Conservation (phyloP, 30 jellyfish, hydroid and myxozoan species). For the Phacellophora camtschatica region DNA sequence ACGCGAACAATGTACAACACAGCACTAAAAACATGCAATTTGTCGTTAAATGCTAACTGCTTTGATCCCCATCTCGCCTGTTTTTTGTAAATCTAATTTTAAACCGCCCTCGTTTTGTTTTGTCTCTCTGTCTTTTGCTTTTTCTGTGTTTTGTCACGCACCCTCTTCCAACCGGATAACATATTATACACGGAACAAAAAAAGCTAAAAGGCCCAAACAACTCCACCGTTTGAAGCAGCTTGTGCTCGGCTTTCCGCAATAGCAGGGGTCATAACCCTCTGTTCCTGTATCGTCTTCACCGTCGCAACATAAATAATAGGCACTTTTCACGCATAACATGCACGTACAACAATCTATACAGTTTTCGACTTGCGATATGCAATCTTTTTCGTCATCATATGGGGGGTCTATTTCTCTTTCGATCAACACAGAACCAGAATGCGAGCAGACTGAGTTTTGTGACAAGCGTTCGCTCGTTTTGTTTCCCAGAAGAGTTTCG, state of each 20-base stretch:
- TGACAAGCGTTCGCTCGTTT: background rate
- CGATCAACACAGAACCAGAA: conserved; percentile 17
- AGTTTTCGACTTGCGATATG: background rate
- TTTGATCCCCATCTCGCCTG: background rate
- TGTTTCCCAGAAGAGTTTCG: background rate
- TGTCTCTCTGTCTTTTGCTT: conserved; percentile 37
- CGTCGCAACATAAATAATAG: conserved; percentile 35
- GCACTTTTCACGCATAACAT: conserved; percentile 68
- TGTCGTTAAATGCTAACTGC: conserved; percentile 16
- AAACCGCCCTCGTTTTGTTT: conserved; percentile 33
- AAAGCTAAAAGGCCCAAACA: conserved; percentile 42
- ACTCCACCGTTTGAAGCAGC: conserved; percentile 50
- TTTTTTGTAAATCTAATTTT: conserved; percentile 34
- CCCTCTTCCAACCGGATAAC: conserved; percentile 58
- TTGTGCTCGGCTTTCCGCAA: conserved; percentile 50
- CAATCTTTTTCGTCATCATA: background rate
- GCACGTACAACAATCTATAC: conserved; percentile 65
- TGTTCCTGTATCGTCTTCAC: conserved; percentile 62
- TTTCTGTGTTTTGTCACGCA: conserved; percentile 46
- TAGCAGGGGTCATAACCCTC: conserved; percentile 40
- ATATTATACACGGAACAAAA: conserved; percentile 41
- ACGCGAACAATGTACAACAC: too few relatives aligned
- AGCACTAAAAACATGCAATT: too few relatives aligned
- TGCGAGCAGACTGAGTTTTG: conserved; percentile 15
- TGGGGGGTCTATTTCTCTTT: background rate